Evolutionary conservation across 2,113 vertebrate species (phyloP), one percentile per base, ranked within the genome.

Genomic region (Muscicapa adusta): DNA sequence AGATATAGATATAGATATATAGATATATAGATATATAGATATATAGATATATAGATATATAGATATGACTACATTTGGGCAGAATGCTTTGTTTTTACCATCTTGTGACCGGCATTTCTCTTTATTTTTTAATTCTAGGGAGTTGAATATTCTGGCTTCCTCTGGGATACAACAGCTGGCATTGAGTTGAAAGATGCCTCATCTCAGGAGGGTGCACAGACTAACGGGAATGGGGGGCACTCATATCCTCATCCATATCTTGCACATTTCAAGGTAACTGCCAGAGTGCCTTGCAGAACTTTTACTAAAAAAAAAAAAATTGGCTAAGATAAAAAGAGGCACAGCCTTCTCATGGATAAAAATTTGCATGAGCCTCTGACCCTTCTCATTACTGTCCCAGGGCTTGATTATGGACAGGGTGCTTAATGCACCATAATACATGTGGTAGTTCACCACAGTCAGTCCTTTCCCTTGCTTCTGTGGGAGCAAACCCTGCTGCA

Each of bases 121-220:
- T 75, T 33, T 20, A 4, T 18, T 33, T 28, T 62, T 73, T 31
- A 33, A 40, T 92, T 60, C 8, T 94, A 99, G 99, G 98, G 97
- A 13, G 62, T 74, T 11, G 98, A 98, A 76, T 99, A 98, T 96
- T 98, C 97, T 1, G 99, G 99, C 17, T 99, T 99, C 94, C 98
- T 99, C 68, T 99, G 99, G 99, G 99, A 99, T 90, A 88, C 96
- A 5, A 97, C 98, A 1, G 98, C 98, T 3, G 98, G 99, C 5
- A 94, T 99, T 31, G 98, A 99, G 50, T 97, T 99, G 88, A 98
- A 98, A 95, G 98, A 99, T 17, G 93, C 96, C 1, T 23, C 90
- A 1, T 92, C 97, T 67, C 82, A 98, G 86, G 98, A 99, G 63
- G 91, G 72, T 18, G 57, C 95, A 1, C 98, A 97, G 7, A 96